A percentile compares a stretch with the other conserved stretches of the same genome.
phyloP scores from a whole-genome alignment of 2,797 vertebrate genomes.

The Sebastes reedi region DNA sequence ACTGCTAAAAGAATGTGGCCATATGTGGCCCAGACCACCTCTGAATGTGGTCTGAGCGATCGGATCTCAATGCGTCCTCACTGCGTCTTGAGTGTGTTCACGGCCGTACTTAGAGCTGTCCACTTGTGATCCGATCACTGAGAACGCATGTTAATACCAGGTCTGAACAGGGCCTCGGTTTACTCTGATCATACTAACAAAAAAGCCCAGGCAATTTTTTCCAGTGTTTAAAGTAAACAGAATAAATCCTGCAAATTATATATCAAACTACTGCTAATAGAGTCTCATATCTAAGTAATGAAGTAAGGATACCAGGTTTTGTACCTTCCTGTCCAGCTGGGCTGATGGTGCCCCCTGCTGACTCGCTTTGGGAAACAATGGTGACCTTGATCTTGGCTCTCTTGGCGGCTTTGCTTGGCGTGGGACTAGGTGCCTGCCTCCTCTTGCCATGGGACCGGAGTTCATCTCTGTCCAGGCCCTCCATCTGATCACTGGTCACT shows the following conservation, averaged over 20 bases:
- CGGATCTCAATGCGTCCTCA: too few relatives aligned
- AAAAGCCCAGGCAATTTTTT: not conserved
- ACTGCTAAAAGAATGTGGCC: too few relatives aligned
- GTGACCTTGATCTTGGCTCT: constrained; percentile 98
- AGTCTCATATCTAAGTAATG: not conserved
- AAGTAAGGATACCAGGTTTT: not conserved
- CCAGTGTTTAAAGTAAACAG: not conserved
- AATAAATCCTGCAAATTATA: not conserved
- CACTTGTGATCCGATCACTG: too few relatives aligned
- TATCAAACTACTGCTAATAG: not conserved
- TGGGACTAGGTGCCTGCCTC: constrained; percentile 89
- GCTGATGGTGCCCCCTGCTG: constrained; percentile 74
- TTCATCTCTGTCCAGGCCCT: constrained; percentile 90
- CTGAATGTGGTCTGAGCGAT: too few relatives aligned
- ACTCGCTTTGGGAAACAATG: constrained; percentile 92
- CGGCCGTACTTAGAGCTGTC: too few relatives aligned
- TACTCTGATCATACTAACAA: not conserved
- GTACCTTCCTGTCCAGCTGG: constrained; percentile 87
- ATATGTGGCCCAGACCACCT: too few relatives aligned
- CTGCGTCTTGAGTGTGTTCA: too few relatives aligned
- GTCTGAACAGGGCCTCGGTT: not conserved
- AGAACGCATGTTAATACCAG: too few relatives aligned
- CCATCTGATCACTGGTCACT: constrained; percentile 88
- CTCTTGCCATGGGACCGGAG: constrained; percentile 88
- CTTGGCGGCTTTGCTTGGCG: constrained; percentile 88